phyloP scores from a whole-genome alignment of 2,888 invertebrate species.

The Cremastobaeus sp. region DNA sequence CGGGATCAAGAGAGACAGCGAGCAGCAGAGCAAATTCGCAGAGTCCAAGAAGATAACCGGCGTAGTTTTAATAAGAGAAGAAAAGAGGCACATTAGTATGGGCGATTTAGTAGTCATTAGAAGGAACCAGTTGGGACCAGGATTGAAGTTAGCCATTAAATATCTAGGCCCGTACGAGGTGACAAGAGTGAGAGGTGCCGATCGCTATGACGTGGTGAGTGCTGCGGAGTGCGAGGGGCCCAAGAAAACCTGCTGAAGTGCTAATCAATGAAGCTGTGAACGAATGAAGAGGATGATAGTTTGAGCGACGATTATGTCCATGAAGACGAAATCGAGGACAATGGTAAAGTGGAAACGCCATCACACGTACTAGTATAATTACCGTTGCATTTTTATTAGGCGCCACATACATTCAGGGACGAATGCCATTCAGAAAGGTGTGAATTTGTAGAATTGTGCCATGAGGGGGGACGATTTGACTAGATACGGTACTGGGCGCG shows the following conservation, averaged over 20 bases:
- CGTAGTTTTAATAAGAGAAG: background rate
- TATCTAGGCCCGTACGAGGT: background rate
- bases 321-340: too few species aligned
- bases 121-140: background rate
- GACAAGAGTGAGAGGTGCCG: background rate
- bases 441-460: too few species aligned
- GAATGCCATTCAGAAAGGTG: too few species aligned
- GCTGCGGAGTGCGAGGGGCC: background rate
- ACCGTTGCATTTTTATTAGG: too few species aligned
- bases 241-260: background rate
- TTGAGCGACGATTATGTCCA: too few species aligned
- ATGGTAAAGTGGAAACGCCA: too few species aligned
- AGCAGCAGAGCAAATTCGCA: background rate
- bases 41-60: background rate
- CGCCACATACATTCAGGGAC: too few species aligned
- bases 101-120: background rate
- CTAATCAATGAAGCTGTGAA: background rate
- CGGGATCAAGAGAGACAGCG: background rate
- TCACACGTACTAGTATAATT: too few species aligned
- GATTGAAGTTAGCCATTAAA: conserved; percentile 2
- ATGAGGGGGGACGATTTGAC: too few species aligned
- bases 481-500: too few species aligned
- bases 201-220: background rate
- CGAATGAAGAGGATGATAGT: background rate
- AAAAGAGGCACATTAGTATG: background rate